Evolutionary conservation across 2,113 vertebrate species (phyloP), one percentile per base, ranked within the genome.

Genomic region (Procavia capensis): DNA sequence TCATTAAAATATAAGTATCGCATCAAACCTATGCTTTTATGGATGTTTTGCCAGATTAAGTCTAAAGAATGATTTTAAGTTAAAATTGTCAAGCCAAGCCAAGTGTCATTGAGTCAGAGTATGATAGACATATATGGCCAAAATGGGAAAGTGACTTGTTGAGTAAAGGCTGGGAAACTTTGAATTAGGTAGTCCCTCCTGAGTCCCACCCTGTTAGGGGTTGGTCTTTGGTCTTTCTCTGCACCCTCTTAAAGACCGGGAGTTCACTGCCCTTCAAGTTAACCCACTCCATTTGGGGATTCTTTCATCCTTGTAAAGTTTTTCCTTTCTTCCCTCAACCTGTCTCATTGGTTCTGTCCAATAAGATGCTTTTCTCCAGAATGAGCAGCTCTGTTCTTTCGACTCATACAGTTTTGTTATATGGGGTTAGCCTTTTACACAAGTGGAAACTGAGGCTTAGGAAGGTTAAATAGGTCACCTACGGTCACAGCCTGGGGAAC

Each of bases 21-120:
- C 5, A 39, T 39, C 66, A 68, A 85, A 82, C 8, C n/a, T n/a
- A 11, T n/a, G 2, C 29, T 78, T 68, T 86, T 41, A 66, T 92
- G 19, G 63, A 8, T 74, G 9, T 92, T 94, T 93, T 87, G 13
- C 19, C 27, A 78, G 9, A 74, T 94, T 90, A 96, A 92, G 20
- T 6, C 31, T 84, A 50, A 85, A 63, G 50, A 89, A 81, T 78
- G 50, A 59, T 82, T 95, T 78, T 91, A 79, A 87, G 25, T 78
- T 54, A 41, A 87, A 47, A 78, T 39, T 70, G n/a, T n/a, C n/a
- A n/a, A n/a, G n/a, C n/a, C n/a, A n/a, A n/a, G n/a, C n/a, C n/a
- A n/a, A n/a, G n/a, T n/a, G n/a, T n/a, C n/a, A n/a, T n/a, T n/a
- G n/a, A n/a, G n/a, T n/a, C n/a, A n/a, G n/a, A n/a, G n/a, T n/a